These are phyloP conservation scores for Heliocidaris tuberculata DNA, from an alignment of 35 echinoderm and acorn worm species.

Conservation along the genomic window DNA sequence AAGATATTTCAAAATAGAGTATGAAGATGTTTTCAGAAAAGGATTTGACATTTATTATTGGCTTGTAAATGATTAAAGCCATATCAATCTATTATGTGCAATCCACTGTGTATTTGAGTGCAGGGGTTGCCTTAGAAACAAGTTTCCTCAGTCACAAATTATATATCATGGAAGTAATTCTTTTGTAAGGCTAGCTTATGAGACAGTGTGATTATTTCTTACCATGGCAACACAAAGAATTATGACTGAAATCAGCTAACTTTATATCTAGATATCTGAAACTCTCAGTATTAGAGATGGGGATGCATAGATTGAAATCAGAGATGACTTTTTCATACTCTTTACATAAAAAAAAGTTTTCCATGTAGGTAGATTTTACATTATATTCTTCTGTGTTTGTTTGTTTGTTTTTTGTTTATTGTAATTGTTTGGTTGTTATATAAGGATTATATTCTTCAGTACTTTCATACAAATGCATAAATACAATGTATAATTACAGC, in stretches of 20 bases:
- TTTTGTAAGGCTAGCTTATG: not conserved
- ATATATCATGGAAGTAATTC: not conserved
- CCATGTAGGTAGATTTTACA: no score
- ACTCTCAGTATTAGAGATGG: no score
- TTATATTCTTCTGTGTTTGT: not conserved
- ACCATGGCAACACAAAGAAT: not conserved
- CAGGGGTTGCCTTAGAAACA: not conserved
- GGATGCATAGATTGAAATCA: no score
- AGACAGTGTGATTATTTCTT: not conserved
- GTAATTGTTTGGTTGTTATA: not conserved
- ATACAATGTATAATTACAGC: no score
- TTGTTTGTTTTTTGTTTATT: not conserved
- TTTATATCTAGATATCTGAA: no score
- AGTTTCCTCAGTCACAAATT: not conserved
- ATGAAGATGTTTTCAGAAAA: not conserved
- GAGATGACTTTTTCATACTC: no score
- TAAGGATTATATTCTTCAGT: not conserved
- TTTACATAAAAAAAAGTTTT: no score
- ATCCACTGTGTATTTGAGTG: not conserved
- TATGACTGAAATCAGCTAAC: not conserved
- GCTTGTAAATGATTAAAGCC: not conserved
- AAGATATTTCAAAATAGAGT: not conserved
- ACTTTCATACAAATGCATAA: not conserved
- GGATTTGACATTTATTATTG: not conserved
- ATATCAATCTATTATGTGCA: not conserved